Percentiles rank a stretch among this genome's conserved stretches.
These are phyloP conservation scores for Oceanites oceanicus DNA, from an alignment of 2,113 vertebrate genomes.

Conservation along the genomic window DNA sequence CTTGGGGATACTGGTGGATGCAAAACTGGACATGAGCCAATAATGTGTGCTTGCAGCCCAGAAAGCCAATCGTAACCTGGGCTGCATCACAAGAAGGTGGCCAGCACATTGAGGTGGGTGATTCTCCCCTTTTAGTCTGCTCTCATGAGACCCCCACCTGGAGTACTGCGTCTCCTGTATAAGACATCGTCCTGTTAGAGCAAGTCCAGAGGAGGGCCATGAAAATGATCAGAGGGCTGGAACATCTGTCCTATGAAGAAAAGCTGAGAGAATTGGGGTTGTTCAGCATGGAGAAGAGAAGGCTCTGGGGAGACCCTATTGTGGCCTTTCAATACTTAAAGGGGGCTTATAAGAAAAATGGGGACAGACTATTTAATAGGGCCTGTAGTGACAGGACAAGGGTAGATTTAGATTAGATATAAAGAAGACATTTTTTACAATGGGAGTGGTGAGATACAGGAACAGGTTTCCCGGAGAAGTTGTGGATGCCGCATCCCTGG, in stretches of 20 bases:
- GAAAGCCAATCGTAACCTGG: not conserved
- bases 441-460: not conserved
- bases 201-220: not conserved
- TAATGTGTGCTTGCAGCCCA: not conserved
- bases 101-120: rapidly evolving
- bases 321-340: not conserved
- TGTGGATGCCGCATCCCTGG: not conserved
- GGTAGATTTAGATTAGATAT: not conserved
- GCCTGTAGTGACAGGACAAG: not conserved
- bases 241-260: not conserved
- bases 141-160: not conserved
- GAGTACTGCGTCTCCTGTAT: not conserved
- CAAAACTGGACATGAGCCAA: not conserved
- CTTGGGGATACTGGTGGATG: not conserved
- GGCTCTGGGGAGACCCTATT: not conserved
- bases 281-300: not conserved
- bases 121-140: not conserved
- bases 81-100: not conserved
- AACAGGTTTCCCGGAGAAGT: not conserved
- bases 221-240: not conserved
- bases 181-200: not conserved
- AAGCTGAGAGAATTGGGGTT: not conserved
- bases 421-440: not conserved
- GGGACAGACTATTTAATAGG: not conserved
- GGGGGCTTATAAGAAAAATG: not conserved